Base-by-base conservation (phyloP, 2,888 invertebrate species). In the Miltochrista miniata region DNA sequence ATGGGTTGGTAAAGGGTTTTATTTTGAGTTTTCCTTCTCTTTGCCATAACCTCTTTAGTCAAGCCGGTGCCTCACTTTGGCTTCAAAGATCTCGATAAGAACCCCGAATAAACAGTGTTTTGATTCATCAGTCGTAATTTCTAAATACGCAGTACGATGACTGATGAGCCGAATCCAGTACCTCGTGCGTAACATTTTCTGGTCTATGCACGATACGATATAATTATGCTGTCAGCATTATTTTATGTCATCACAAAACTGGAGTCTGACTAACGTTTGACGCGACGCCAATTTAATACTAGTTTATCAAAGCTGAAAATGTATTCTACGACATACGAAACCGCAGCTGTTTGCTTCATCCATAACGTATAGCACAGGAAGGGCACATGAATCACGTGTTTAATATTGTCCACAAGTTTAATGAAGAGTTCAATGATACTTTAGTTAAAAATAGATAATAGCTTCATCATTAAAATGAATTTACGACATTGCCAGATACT, bases 301-400 rank as follows among this genome's bases (percentile, higher is more conserved):
- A 59, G 31, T 43, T 40, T 41, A 43, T 51, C 54, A 41, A 44
- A 56, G 51, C 39, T 59, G 51, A 53, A 38, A 53, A 38, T 41
- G 51, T 52, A 51, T 46, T 37, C 43, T 50, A 62, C 62, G 42
- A 44, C 53, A 53, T 24, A 41, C 53, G 56, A 65, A 62, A 56
- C 52, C 48, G 35, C 70, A 68, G 64, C 64, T 70, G 70, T 55
- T 51, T 12, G 35, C 45, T 45, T 67, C 42, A 34, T 50, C 52
- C 36, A 41, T 46, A 57, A 48, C 31, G 45, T 48, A 14, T 7
- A 49, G 54, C 44, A 13, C 42, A 55, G 45, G 18, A 24, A 36
- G 44, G 46, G 8, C 14, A 13, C 42, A 36, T 65, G 68, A 65
- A 48, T 65, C 65, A 65, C 37, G 34, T 42, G 45, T 29, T 48